A percentile compares a stretch with the other conserved stretches of the same genome.
Evolutionary conservation across 2,888 invertebrate genomes (phyloP).

Genomic region (Deladenus siricidicola): DNA sequence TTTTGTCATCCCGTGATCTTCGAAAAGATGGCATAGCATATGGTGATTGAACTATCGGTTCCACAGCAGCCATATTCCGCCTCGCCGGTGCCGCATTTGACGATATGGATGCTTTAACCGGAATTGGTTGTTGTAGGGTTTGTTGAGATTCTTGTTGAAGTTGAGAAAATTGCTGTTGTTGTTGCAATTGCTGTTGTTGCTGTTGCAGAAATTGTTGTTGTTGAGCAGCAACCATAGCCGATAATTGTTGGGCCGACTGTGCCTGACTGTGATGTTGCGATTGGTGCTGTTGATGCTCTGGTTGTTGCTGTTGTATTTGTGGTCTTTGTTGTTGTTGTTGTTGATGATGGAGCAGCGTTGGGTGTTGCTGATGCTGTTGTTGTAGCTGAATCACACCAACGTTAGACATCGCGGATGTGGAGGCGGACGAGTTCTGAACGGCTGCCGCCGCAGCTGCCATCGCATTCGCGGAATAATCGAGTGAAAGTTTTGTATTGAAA

Average conservation of each 20-base stretch:
- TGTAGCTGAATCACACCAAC: neutral
- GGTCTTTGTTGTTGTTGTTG: conserved; percentile 11
- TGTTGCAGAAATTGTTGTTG: conserved; percentile 14
- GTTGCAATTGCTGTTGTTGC: conserved; percentile 21
- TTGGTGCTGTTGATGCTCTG: conserved; percentile 11
- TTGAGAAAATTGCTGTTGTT: conserved; percentile 9
- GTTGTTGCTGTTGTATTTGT: neutral
- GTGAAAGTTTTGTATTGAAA: conserved; percentile 4
- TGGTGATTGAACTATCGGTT: neutral
- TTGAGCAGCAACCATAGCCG: neutral
- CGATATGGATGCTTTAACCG: neutral
- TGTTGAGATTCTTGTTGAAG: conserved; percentile 21
- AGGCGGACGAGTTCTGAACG: neutral
- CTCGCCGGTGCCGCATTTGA: no score
- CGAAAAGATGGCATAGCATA: neutral
- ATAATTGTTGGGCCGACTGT: neutral
- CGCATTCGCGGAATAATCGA: neutral
- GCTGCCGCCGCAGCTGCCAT: neutral
- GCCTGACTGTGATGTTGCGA: no score
- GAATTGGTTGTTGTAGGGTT: conserved; percentile 15
- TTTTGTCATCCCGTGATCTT: neutral
- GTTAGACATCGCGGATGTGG: neutral
- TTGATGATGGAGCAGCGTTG: neutral
- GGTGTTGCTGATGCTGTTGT: neutral
- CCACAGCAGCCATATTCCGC: neutral